phyloP scores from a whole-genome alignment of 2,797 vertebrate genomes.

The Cyclura pinguis region DNA sequence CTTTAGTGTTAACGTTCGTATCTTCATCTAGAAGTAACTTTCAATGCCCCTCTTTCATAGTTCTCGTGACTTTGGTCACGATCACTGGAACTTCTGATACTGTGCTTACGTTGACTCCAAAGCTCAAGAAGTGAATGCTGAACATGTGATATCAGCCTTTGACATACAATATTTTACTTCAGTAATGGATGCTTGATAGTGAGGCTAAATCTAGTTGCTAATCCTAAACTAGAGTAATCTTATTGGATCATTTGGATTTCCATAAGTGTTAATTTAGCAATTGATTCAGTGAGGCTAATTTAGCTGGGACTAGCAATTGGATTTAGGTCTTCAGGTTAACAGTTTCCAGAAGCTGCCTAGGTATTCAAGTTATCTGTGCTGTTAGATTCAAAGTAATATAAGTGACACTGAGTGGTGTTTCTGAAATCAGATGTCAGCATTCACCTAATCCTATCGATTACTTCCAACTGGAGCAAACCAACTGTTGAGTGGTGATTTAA shows the following conservation, averaged over 20 bases:
- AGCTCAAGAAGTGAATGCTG: neutral
- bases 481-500: no score
- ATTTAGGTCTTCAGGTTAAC: no score
- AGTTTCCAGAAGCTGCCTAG: neutral
- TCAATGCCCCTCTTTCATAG: neutral
- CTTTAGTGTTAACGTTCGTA: conserved; percentile 13
- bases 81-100: conserved; percentile 47
- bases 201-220: no score
- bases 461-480: no score
- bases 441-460: no score
- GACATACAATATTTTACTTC: neutral
- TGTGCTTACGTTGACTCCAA: conserved; percentile 62
- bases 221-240: no score
- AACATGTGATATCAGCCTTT: neutral
- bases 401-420: neutral
- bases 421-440: neutral
- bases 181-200: neutral
- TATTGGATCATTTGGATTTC: no score
- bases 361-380: neutral
- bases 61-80: conserved; percentile 35
- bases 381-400: neutral
- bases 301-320: no score
- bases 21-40: conserved; percentile 12
- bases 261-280: no score
- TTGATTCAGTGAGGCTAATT: no score